Evolutionary conservation across 2,797 vertebrate species (phyloP).

Genomic region (Perodicticus potto): DNA sequence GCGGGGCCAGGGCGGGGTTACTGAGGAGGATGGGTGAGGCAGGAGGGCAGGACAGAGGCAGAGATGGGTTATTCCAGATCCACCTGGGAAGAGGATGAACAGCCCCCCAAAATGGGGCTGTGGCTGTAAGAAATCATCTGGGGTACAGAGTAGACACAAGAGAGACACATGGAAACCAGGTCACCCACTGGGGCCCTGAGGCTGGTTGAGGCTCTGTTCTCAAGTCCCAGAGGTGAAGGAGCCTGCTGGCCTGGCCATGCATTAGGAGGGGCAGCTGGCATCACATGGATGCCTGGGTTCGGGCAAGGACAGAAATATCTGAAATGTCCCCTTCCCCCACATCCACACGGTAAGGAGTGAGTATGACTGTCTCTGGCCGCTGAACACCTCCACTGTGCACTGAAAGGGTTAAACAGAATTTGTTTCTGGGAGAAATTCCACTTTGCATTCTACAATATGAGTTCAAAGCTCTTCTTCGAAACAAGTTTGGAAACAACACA

Average conservation of each 20-base stretch:
- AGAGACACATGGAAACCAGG: background rate
- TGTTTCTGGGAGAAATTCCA: background rate
- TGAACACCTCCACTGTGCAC: background rate
- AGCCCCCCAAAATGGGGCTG: background rate
- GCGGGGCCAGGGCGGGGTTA: too few relatives aligned
- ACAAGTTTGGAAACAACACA: constrained; percentile 70
- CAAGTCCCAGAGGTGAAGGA: background rate
- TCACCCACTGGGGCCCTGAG: background rate
- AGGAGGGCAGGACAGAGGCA: fast-evolving
- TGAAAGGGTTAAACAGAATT: background rate
- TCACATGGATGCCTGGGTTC: fast-evolving
- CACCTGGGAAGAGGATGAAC: background rate
- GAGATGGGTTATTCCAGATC: background rate
- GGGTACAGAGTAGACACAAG: background rate
- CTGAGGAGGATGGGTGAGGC: background rate
- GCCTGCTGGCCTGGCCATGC: fast-evolving
- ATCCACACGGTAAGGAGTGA: fast-evolving
- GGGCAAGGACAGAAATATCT: too few relatives aligned
- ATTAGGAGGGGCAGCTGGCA: too few relatives aligned
- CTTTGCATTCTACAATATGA: background rate
- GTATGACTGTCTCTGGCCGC: background rate
- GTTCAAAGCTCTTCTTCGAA: constrained; percentile 27
- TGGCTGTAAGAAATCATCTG: background rate
- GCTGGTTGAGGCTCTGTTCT: background rate
- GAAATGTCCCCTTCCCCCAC: background rate